Base-by-base conservation (phyloP, 2,888 invertebrate genomes). In the Myopa testacea region DNA sequence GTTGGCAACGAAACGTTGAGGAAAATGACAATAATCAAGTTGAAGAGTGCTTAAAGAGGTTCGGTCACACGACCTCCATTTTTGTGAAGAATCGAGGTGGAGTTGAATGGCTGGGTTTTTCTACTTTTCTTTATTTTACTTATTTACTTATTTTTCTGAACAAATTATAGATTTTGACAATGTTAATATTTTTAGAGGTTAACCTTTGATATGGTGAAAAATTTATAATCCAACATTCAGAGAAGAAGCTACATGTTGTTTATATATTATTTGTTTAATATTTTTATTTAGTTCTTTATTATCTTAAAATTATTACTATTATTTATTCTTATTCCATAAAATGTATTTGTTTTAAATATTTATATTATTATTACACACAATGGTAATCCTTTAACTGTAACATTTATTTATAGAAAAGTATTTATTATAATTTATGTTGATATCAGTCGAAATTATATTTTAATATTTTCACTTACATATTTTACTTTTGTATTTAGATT, bases 11-110 rank as follows among this genome's bases (percentile, higher is more conserved):
- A 73, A 73, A 60, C n/a, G 26, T 65, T 34, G 50, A 52, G n/a
- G 60, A 45, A 74, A 74, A 74, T 74, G 63, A 74, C 74, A 74
- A 65, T 74, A 74, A 74, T 74, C 65, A 74, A 65, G 37, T 65
- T 65, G n/a, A 50, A 58, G 37, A 37, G 58, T 38, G 26, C 58
- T 71, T 38, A 14, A 65, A 65, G 63, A 74, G 40, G 73, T 73
- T 73, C 38, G 62, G 74, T 50, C 63, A 34, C 50, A 63, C 52
- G 74, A 65, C 65, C 65, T 63, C 34, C 52, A 16, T 65, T 63
- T 52, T 38, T 19, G 60, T 60, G 38, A 38, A 10, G 19, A 12
- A 12, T 4, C 10, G 26, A 70, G 70, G 19, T 10, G 10, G 62
- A 58, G 12, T 4, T 58, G 26, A 2, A 26, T 2, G 12, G 58